phyloP scores from a whole-genome alignment of 92 coral and sea anemone genomes.

The Porites evermanni region DNA sequence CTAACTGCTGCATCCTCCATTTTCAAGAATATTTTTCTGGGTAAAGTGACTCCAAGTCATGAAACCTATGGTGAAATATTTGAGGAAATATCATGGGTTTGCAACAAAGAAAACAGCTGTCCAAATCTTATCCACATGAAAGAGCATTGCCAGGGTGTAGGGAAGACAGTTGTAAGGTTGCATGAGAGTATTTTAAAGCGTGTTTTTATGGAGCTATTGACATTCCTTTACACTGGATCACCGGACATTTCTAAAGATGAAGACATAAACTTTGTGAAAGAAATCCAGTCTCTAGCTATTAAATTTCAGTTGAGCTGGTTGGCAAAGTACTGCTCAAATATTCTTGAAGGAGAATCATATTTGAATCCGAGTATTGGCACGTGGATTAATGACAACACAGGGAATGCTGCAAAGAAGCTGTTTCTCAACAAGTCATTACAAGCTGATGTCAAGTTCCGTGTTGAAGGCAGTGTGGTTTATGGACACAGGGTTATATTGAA shows the following conservation, averaged over 20 bases:
- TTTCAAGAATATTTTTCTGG: slow-evolving; percentile 69
- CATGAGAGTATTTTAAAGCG: slow-evolving; percentile 43
- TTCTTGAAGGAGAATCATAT: slow-evolving; percentile 57
- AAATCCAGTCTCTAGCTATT: slow-evolving; percentile 62
- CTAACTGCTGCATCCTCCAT: slow-evolving; percentile 72
- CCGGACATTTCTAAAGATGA: slow-evolving; percentile 72
- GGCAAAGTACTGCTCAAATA: slow-evolving; percentile 68
- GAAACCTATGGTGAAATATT: slow-evolving; percentile 54
- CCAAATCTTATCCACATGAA: slow-evolving; percentile 6
- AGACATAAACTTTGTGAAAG: slow-evolving; percentile 63
- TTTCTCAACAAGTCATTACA: slow-evolving; percentile 76
- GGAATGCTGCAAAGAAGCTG: slow-evolving; percentile 60
- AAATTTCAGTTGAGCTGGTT: slow-evolving; percentile 77
- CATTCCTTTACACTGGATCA: slow-evolving; percentile 79
- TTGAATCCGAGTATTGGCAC: slow-evolving; percentile 90
- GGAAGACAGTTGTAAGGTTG: slow-evolving; percentile 52
- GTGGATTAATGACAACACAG: slow-evolving; percentile 82
- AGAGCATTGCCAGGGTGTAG: slow-evolving; percentile 19
- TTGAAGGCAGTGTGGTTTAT: slow-evolving; percentile 71
- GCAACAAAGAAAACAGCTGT: slow-evolving; percentile 26
- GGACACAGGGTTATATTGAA: slow-evolving; percentile 88
- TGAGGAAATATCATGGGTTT: slow-evolving; percentile 68
- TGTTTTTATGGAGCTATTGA: slow-evolving; percentile 57
- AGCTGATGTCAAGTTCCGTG: slow-evolving; percentile 85
- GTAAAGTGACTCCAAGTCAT: slow-evolving; percentile 35